A percentile compares a stretch with the other conserved stretches of the same genome.
These are phyloP conservation scores for Acyrthosiphon pisum DNA, from an alignment of 1,140 invertebrate species.

Conservation along the genomic window DNA sequence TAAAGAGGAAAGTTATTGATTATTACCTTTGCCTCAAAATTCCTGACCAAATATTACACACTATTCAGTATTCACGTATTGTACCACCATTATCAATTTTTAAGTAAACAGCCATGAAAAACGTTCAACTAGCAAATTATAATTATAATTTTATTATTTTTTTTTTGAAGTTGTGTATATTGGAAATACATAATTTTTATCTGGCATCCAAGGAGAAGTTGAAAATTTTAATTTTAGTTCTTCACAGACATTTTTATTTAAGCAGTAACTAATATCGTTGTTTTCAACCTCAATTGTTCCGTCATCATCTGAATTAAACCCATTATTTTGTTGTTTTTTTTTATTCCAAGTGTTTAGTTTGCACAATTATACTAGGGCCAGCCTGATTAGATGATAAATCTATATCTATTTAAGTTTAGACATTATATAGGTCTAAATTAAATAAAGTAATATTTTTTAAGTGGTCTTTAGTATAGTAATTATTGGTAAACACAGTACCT, in stretches of 20 bases:
- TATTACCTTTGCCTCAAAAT: background rate
- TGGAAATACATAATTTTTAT: no score
- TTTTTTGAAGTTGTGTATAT: background rate
- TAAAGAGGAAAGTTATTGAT: background rate
- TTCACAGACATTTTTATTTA: background rate
- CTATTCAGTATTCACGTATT: background rate
- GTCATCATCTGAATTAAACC: background rate
- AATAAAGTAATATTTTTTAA: no score
- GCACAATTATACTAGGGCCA: background rate
- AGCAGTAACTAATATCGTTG: background rate
- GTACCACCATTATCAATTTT: background rate
- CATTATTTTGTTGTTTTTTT: background rate
- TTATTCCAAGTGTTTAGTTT: background rate
- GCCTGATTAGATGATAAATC: background rate
- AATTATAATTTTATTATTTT: no score
- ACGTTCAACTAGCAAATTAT: no score
- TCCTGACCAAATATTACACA: background rate
- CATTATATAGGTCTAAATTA: no score
- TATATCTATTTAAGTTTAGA: background rate
- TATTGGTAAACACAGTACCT: no score
- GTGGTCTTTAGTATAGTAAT: no score
- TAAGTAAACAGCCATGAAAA: no score
- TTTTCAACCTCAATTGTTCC: background rate
- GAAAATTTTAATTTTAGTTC: slow-evolving; percentile 17
- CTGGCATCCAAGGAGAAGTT: background rate